Evolutionary conservation across 2,113 vertebrate species (phyloP).

Genomic region (Diadophis punctatus): DNA sequence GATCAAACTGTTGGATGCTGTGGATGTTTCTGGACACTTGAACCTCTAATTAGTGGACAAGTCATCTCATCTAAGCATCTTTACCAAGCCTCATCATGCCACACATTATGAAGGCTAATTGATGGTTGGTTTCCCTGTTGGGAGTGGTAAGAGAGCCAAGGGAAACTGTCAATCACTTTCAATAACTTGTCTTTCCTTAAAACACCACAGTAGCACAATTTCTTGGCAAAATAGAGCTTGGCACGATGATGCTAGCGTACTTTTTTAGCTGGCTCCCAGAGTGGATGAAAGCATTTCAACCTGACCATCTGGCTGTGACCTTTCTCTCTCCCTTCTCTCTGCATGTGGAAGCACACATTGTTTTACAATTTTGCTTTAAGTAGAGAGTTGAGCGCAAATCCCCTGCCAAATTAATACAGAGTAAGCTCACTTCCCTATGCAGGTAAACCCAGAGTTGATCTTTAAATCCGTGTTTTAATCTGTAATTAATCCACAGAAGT

Average conservation of each 20-base stretch:
- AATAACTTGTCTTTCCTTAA: background rate
- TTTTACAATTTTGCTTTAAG: conserved; percentile 7
- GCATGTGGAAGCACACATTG: background rate
- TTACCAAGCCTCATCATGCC: background rate
- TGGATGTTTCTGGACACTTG: background rate
- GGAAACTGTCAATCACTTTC: background rate
- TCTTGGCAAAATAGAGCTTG: background rate
- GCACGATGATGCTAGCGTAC: background rate
- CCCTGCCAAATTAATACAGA: conserved; percentile 24
- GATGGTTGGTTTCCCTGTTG: background rate
- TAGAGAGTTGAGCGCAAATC: conserved; percentile 19
- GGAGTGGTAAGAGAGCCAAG: background rate
- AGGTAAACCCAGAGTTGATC: conserved; percentile 22
- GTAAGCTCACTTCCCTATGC: conserved; percentile 18
- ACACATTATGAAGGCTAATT: background rate
- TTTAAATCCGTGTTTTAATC: conserved; percentile 31
- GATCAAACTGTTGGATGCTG: background rate
- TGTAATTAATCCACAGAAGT: conserved; percentile 25
- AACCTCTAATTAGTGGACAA: background rate
- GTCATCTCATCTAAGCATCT: background rate
- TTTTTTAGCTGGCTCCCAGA: background rate
- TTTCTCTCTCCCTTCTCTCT: background rate
- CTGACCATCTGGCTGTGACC: background rate
- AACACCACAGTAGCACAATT: background rate
- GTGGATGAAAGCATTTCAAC: background rate